Evolutionary conservation across 2,888 invertebrate species (phyloP), one percentile per base, ranked within the genome.

Genomic region (Drosophila putrida): DNA sequence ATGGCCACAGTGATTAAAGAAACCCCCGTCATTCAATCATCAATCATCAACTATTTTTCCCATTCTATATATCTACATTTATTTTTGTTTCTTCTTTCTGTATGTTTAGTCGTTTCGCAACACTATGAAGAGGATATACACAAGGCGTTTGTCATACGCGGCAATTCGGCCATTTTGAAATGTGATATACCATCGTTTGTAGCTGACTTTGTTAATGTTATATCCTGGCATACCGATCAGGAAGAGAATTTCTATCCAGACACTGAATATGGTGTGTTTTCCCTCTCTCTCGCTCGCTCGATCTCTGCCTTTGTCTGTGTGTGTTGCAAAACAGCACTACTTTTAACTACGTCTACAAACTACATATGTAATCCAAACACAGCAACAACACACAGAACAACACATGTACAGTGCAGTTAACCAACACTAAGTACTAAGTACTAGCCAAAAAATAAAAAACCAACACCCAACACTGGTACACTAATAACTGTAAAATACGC

Each of bases 131-230:
- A 96, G 74, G 97, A 97, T 94, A 97, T 97, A 82, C 97, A 97
- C 93, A 96, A 97, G 93, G 97, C 97, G 92, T 97, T 97, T 93
- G 97, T 96, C 63, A 97, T 97, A 90, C 95, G 96, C 82, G 97
- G 97, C 85, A 97, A 97, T 93, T 95, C 97, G 88, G 97, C 96
- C 71, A 96, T 97, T 77, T 93, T 97, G 89, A 97, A 97, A 93
- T 97, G 97, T 93, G 96, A 96, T 88, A 96, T 97, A 90, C 98
- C 98, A 53, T 97, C 97, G 73, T 98, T 97, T 93, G 97, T 98
- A 71, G 96, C 97, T 71, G 98, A 98, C 93, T 98, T 98, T 93
- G 97, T 98, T 73, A 95, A 94, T 90, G 97, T 98, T 80, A 94
- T 96, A 58, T 96, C 96, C 51, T 97, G 97, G 97, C 96, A 96